phyloP scores from a whole-genome alignment of 2,113 vertebrate genomes.

The Corythornis vintsioides region DNA sequence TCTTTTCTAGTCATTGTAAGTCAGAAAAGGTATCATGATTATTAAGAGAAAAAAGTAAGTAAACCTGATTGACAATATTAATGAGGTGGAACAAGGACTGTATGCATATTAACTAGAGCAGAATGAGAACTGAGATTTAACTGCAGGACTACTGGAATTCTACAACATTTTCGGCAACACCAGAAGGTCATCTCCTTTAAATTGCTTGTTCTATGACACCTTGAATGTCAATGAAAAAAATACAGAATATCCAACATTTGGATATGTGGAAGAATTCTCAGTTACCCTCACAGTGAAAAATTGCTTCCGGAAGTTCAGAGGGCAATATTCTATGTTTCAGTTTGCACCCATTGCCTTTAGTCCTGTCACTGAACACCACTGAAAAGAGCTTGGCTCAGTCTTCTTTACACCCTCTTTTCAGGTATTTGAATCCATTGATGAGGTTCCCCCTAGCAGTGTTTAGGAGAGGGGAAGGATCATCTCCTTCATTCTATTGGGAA shows the following conservation, averaged over 20 bases:
- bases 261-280: neutral
- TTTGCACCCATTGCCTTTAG: neutral
- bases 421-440: neutral
- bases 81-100: neutral
- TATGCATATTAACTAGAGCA: neutral
- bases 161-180: neutral
- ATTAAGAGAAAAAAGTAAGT: neutral
- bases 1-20: neutral
- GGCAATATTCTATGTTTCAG: neutral
- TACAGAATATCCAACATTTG: neutral
- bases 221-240: neutral
- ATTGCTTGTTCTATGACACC: neutral
- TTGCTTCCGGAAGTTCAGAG: neutral
- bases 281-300: neutral
- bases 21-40: neutral
- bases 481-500: fast-evolving
- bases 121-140: neutral
- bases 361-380: neutral
- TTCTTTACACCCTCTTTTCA: neutral
- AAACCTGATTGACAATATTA: neutral
- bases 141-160: neutral
- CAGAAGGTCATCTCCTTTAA: neutral
- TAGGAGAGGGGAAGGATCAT: neutral
- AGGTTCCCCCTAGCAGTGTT: neutral
- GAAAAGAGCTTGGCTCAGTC: neutral